Conservation (phyloP, 1,140 invertebrate genomes). For the Drosophila orosa region DNA sequence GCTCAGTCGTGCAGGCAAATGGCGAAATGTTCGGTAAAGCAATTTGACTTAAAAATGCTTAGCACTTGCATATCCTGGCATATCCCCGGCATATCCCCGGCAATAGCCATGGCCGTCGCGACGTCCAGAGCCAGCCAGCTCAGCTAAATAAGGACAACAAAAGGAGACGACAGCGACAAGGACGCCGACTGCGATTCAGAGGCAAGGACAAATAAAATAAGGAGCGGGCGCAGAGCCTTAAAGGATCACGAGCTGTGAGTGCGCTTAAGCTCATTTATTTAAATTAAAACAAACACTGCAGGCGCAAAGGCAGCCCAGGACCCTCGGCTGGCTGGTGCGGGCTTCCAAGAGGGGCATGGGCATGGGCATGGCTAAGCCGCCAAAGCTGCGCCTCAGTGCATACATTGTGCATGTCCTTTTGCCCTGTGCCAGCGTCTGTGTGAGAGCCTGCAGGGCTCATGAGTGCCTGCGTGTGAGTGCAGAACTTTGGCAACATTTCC, state of each 20-base stretch:
- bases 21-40: slow-evolving; percentile 71
- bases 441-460: slow-evolving; percentile 27
- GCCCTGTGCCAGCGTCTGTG: slow-evolving; percentile 10
- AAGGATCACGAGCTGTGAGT: slow-evolving; percentile 73
- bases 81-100: slow-evolving; percentile 27
- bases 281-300: slow-evolving; percentile 83
- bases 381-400: slow-evolving; percentile 65
- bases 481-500: slow-evolving; percentile 81
- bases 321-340: slow-evolving; percentile 17
- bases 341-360: neutral
- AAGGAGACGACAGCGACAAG: slow-evolving; percentile 28
- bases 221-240: slow-evolving; percentile 64
- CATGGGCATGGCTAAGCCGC: slow-evolving; percentile 31
- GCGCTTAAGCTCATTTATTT: slow-evolving; percentile 83
- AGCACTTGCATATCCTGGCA: slow-evolving; percentile 77
- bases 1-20: slow-evolving; percentile 64
- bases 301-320: slow-evolving; percentile 61
- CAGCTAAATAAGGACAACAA: slow-evolving; percentile 67
- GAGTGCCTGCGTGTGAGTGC: slow-evolving; percentile 40
- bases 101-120: slow-evolving; percentile 13
- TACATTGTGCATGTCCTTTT: slow-evolving; percentile 45
- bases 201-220: slow-evolving; percentile 58
- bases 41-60: slow-evolving; percentile 83
- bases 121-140: slow-evolving; percentile 40
- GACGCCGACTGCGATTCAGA: slow-evolving; percentile 22